Evolutionary conservation across 2,113 vertebrate genomes (phyloP), one percentile per base, ranked within the genome.

Genomic region (Lepidothrix coronata): DNA sequence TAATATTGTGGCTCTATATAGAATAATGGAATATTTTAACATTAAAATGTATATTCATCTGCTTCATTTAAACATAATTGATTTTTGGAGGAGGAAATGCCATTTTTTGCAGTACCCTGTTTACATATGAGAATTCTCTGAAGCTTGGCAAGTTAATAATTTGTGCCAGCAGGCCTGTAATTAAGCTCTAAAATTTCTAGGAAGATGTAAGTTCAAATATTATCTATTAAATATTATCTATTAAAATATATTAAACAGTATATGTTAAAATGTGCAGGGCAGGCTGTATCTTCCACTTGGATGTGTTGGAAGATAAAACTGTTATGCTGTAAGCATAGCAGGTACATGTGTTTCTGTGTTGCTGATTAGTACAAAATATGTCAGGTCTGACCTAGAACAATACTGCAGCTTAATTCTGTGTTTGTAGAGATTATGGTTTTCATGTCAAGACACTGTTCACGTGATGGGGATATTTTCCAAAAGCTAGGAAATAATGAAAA

Each of bases 401-500:
- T 18, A 14, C 46, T 91, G 71, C 41, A 86, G 52, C 65, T 83
- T 74, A 88, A 51, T 81, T 70, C 55, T 63, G 30, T 44, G 28
- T 76, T 76, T 86, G 51, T 33, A 67, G 59, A 80, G 78, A 91
- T 89, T 19, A 59, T 1, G 2, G 11, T 0, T 14, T 78, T 88
- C 20, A 49, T 88, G 72, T 59, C 22, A 35, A 44, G 73, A 77
- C 1, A 2, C 15, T 22, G 75, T 77, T 85, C 73, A 67, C 1
- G 3, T 22, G 44, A 82, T 2, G 3, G 43, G 35, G 68, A 24
- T 77, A 11, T 86, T 83, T 96, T 74, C 88, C 39, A 88, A 63
- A 88, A 93, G 65, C 48, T 49, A 41, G 74, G 51, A 63, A 88
- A 67, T 88, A 83, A 80, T 63, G 68, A 80, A 84, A 92, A 84